Evolutionary conservation across 23 tunicate genomes (phyloP), one percentile per base, ranked within the genome.

Genomic region (Diplosoma virens): DNA sequence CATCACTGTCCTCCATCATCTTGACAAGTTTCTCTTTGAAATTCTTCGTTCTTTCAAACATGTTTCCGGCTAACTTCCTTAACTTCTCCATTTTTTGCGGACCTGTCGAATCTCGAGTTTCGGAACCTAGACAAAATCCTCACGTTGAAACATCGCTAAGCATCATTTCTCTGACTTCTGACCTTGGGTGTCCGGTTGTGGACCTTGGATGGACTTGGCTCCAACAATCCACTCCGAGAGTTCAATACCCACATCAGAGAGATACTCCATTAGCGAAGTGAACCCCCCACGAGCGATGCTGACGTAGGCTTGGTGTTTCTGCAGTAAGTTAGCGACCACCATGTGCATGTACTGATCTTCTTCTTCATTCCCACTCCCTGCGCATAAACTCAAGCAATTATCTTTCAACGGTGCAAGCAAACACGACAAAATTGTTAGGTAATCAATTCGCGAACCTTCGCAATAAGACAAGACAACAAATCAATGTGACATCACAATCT

Each of bases 281-380:
- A 60, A 90, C 0, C 97, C 97, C 2, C 97, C 97, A 2, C 73
- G 56, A 0, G 89, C 82, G 46, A 90, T 80, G 66, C 97, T 90
- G 56, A 90, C 80, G 67, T 79, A 90, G 32, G 84, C 73, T 47
- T 84, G 79, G 32, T 69, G 86, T 64, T 90, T 90, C 81, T 90
- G 86, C 25, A 90, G 82, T 58, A 90, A 64, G 33, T 90, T 70
- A 26, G 97, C 90, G 25, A 90, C 79, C 50, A 84, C 89, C 97
- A 90, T 90, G 82, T 84, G 67, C 89, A 90, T 83, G 72, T 90
- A 84, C 76, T 84, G 90, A 59, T 84, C 97, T 61, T 84, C 86
- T 25, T 84, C 90, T 23, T 79, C 85, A 29, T 31, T 70, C 1
- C 97, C 97, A 50, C 97, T 90, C 16, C 97, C 97, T 90, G 58